Evolutionary conservation across 2,888 invertebrate genomes (phyloP).

Genomic region (Hydrotaea diabolus): DNA sequence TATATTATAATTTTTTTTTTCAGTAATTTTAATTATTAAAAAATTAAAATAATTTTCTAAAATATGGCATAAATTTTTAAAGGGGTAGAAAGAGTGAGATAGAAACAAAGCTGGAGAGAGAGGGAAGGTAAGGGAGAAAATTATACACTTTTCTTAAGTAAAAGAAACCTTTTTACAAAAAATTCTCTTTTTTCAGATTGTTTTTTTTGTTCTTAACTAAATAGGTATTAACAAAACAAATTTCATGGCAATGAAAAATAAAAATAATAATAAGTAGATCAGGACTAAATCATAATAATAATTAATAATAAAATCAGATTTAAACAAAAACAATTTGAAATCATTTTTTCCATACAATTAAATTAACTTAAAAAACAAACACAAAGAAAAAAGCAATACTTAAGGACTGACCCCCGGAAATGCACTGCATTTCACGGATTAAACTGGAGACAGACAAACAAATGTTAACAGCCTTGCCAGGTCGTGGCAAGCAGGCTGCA

Average conservation of each 20-base stretch:
- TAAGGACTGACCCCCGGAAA: conserved; percentile 29
- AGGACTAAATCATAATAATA: conserved; percentile 22
- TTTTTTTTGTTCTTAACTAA: conserved; percentile 32
- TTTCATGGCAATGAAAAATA: conserved; percentile 35
- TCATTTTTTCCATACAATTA: conserved; percentile 24
- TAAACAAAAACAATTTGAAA: conserved; percentile 55
- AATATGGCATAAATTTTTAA: conserved; percentile 62
- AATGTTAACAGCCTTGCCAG: background rate
- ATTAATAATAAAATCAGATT: conserved; percentile 24
- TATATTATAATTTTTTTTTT: conserved; percentile 13
- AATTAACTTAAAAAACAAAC: conserved; percentile 21
- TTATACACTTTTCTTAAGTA: conserved; percentile 24
- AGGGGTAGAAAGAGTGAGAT: background rate
- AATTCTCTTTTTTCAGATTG: conserved; percentile 42
- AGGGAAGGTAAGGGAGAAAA: conserved; percentile 29
- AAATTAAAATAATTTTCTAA: conserved; percentile 55
- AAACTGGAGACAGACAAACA: background rate
- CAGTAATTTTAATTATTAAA: conserved; percentile 33
- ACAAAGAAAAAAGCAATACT: conserved; percentile 45
- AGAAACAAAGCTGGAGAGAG: background rate
- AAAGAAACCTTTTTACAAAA: conserved; percentile 45
- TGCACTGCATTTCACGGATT: conserved; percentile 56
- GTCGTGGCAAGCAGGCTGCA: background rate
- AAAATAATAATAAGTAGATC: conserved; percentile 5
- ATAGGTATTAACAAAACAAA: conserved; percentile 61